Conservation (phyloP, 2,888 invertebrate genomes). For the Polyommatus icarus region DNA sequence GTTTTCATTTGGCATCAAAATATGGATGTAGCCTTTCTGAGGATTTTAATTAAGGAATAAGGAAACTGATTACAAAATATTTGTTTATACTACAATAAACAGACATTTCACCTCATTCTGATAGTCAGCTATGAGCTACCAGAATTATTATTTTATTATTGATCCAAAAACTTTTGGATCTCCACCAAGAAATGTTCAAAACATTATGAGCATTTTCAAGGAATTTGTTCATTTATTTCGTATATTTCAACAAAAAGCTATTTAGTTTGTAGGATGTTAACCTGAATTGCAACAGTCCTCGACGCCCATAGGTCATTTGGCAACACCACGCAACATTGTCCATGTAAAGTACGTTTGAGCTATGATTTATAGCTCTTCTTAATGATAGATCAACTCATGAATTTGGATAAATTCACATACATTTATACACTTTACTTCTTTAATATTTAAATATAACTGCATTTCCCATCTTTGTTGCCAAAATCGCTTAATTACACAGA, state of each 20-base stretch:
- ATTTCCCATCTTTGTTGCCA: neutral
- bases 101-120: neutral
- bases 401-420: neutral
- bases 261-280: slow-evolving; percentile 5
- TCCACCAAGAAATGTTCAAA: neutral
- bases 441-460: no score
- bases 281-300: slow-evolving; percentile 10
- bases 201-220: neutral
- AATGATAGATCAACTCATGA: neutral
- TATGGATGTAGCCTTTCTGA: neutral
- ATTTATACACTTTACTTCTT: neutral
- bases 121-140: neutral
- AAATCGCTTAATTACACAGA: no score
- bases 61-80: neutral
- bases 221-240: neutral
- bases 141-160: neutral
- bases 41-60: neutral
- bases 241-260: neutral
- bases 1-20: slow-evolving; percentile 5
- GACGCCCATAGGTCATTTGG: slow-evolving; percentile 1
- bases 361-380: neutral
- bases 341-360: neutral
- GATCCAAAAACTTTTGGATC: neutral
- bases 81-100: neutral
- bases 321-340: neutral